Evolutionary conservation across 2,888 invertebrate genomes (phyloP).

Genomic region (Mythimna impura): DNA sequence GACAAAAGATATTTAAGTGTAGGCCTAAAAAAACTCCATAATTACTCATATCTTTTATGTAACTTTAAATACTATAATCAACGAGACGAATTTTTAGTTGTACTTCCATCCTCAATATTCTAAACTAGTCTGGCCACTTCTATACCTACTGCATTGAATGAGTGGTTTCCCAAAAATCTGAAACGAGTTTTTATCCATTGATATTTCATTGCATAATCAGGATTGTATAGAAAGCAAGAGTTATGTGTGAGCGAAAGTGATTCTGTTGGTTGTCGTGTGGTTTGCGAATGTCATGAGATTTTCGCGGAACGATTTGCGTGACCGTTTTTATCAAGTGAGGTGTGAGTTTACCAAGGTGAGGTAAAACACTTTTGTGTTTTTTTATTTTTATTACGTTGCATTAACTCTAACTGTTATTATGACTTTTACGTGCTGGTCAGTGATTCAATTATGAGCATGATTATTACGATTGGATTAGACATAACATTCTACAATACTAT

Average conservation of each 20-base stretch:
- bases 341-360: conserved; percentile 31
- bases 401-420: neutral
- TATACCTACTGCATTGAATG: conserved; percentile 11
- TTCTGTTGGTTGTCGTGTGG: conserved; percentile 50
- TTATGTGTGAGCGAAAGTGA: conserved; percentile 59
- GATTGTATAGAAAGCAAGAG: conserved; percentile 61
- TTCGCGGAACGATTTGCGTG: conserved; percentile 51
- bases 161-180: conserved; percentile 37
- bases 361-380: conserved; percentile 16
- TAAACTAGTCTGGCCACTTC: conserved; percentile 29
- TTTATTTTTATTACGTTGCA: conserved; percentile 6
- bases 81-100: neutral
- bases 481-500: neutral
- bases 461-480: neutral
- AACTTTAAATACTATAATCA: conserved; percentile 2
- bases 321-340: conserved; percentile 37
- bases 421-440: neutral
- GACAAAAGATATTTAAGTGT: neutral
- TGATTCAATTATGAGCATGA: neutral
- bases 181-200: conserved; percentile 42
- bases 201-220: conserved; percentile 57
- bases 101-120: conserved; percentile 9
- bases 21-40: neutral
- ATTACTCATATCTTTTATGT: neutral
- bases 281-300: conserved; percentile 58